phyloP scores from a whole-genome alignment of 2,888 invertebrate species.

The Auanema sp. region DNA sequence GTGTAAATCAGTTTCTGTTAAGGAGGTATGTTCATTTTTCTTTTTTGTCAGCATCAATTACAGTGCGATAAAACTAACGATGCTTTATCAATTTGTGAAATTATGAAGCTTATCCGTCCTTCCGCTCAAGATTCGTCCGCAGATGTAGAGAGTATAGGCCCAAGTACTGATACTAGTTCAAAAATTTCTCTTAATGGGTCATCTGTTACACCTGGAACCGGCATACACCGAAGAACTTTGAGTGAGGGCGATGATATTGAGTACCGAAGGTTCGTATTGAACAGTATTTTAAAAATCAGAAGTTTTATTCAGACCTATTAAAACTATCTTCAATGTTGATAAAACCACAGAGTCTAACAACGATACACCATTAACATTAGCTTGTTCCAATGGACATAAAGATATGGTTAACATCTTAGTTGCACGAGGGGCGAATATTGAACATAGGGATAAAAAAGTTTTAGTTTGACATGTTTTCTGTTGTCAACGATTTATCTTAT shows the following conservation, averaged over 20 bases:
- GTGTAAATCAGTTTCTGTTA: not conserved
- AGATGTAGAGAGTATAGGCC: too few species aligned
- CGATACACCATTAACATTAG: constrained; percentile 94
- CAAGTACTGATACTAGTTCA: too few species aligned
- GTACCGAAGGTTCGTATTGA: not conserved
- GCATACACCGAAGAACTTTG: constrained; percentile 16
- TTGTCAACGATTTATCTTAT: constrained; percentile 1
- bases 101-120: too few species aligned
- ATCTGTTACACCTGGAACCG: not conserved
- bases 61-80: too few species aligned
- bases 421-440: constrained; percentile 89
- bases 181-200: too few species aligned
- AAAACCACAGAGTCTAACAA: constrained; percentile 97
- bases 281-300: not conserved
- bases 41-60: too few species aligned
- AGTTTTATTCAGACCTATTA: not conserved
- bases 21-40: too few species aligned
- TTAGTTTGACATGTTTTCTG: constrained; percentile 6
- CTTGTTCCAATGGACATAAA: constrained; percentile 81
- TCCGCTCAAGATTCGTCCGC: too few species aligned
- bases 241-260: constrained; percentile 22
- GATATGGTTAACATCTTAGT: constrained; percentile 90
- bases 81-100: too few species aligned
- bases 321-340: constrained; percentile 71
- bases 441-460: constrained; percentile 88